phyloP scores from a whole-genome alignment of 1,140 invertebrate genomes.

The Solen grandis region DNA sequence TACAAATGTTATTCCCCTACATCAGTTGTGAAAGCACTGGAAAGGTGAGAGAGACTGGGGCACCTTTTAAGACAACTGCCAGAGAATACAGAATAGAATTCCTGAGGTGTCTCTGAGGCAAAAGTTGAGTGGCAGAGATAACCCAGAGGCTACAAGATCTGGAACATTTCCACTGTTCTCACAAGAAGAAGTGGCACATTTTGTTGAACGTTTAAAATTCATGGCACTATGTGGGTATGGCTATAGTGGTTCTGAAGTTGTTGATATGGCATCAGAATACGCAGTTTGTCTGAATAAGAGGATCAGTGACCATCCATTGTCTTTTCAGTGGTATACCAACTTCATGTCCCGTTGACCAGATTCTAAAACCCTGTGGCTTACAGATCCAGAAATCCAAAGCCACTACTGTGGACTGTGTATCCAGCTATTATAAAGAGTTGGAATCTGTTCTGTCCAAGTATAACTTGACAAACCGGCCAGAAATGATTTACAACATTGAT shows the following conservation, averaged over 20 bases:
- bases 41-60: slow-evolving; percentile 14
- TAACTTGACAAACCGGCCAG: slow-evolving; percentile 56
- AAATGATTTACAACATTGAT: slow-evolving; percentile 79
- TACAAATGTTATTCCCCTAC: slow-evolving; percentile 15
- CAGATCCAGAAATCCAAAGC: neutral
- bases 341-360: slow-evolving; percentile 1
- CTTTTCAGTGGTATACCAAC: neutral
- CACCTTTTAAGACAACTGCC: slow-evolving; percentile 3
- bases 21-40: neutral
- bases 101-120: slow-evolving; percentile 25
- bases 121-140: slow-evolving; percentile 15
- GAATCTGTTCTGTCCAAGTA: slow-evolving; percentile 6
- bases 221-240: no score
- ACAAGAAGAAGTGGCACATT: neutral
- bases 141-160: slow-evolving; percentile 4
- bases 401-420: no score
- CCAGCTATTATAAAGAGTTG: neutral
- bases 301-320: no score
- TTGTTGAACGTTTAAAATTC: neutral
- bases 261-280: no score
- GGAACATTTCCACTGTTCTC: slow-evolving; percentile 1
- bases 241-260: no score
- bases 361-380: no score
- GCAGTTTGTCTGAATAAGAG: neutral
- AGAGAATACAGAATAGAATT: slow-evolving; percentile 23